Evolutionary conservation across 2,797 vertebrate genomes (phyloP), one percentile per base, ranked within the genome.

Genomic region (Anas flavirostris): DNA sequence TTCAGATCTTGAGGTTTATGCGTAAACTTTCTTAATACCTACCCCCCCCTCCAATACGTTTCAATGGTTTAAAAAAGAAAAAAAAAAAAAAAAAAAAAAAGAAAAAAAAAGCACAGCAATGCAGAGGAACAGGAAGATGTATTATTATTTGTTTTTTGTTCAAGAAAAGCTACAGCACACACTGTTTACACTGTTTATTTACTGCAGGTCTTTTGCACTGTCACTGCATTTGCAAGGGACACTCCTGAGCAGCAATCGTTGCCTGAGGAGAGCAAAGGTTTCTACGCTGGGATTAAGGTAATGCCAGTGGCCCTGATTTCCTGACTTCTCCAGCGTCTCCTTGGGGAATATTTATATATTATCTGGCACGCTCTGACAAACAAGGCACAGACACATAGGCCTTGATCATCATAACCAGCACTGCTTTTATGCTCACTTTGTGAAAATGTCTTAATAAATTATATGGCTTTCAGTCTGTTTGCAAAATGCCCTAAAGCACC

Each of bases 221-320:
- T 98, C 70, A 98, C 98, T 0, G 96, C 97, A 29, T 98, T 98
- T 93, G 91, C 75, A 43, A 96, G 82, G 69, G 98, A 98, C 94
- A 81, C 92, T 96, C 94, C 96, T 95, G 95, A 96, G 95, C 95
- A 96, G 85, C 97, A 97, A 91, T 98, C 98, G 3, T 16, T 97
- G 33, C 93, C 98, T 16, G 98, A 97, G 83, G 98, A 99, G 82
- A 99, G 98, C 37, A 92, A 97, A 88, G 97, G 97, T 69, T 99
- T 99, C 98, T 99, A 98, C 28, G 98, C 98, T 0, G 98, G 98
- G 83, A 96, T 99, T 88, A 98, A 98, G 98, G 98, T 98, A 98
- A 97, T 5, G 9, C 67, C 11, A 18, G 15, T 53, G 31, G 60
- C 73, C 64, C n/a, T 87, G 76, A 86, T 93, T 91, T 92, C 88